Conservation (phyloP, 2,113 vertebrate species). For the Alces alces region DNA sequence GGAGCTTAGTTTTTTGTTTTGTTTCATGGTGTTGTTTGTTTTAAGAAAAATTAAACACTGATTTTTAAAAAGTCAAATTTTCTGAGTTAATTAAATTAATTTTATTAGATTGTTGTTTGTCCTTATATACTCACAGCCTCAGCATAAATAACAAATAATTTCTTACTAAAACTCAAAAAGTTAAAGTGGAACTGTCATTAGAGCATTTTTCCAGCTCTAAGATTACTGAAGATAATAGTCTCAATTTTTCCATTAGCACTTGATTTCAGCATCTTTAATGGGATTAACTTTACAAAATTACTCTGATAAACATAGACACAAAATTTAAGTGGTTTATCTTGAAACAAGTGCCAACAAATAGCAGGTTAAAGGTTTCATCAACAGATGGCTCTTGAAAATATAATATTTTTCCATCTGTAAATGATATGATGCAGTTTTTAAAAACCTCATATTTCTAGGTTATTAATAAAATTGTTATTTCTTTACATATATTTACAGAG, state of each 20-base stretch:
- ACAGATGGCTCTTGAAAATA: slow-evolving; percentile 45
- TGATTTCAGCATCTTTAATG: neutral
- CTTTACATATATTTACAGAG: neutral
- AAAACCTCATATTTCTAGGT: neutral
- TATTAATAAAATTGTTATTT: neutral
- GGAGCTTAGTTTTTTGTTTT: neutral
- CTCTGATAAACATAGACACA: slow-evolving; percentile 34
- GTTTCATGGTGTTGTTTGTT: neutral
- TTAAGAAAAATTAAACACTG: neutral
- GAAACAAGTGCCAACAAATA: slow-evolving; percentile 9
- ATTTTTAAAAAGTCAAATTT: neutral
- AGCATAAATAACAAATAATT: neutral
- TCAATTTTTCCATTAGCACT: neutral
- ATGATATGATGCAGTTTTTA: neutral
- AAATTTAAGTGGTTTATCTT: slow-evolving; percentile 2
- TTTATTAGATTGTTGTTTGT: neutral
- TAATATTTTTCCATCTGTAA: slow-evolving; percentile 40
- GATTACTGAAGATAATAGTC: neutral
- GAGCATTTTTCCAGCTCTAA: neutral
- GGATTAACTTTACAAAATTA: neutral
- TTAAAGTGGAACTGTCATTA: neutral
- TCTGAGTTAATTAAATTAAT: neutral
- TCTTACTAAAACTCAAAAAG: neutral
- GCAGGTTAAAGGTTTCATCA: neutral
- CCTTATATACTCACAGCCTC: neutral